Evolutionary conservation across 64 coral and sea anemone genomes (phyloP), one percentile per base, ranked within the genome.

Genomic region (Trachythela sp.): DNA sequence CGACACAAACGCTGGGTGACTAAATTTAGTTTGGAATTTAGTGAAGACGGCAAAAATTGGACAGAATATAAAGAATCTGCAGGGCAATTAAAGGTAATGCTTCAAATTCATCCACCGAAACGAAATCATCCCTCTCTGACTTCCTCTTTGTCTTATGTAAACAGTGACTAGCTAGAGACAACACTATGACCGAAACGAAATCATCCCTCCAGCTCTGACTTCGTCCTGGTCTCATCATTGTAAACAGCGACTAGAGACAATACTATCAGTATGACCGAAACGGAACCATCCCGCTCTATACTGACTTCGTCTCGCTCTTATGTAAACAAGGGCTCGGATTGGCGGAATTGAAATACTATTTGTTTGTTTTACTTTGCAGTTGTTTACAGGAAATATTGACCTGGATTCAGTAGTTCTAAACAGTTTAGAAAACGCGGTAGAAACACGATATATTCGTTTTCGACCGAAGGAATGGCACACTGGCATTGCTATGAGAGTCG

Each of bases 1-100:
- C 75, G 75, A 37, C 75, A 80, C 7, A 80, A 39, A 80, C 32
- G 75, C 37, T 80, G 75, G 75, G 75, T 80, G 26, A 80, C 75
- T 38, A 80, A 35, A 30, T 80, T 80, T 39, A 80, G 75, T 37
- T 80, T 80, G 38, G 75, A 35, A 13, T 80, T 80, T 30, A 80
- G 75, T 37, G 31, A 34, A 36, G 32, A 80, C 17, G 75, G 75
- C 9, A 7, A 36, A 20, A 5, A 80, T 38, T 80, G 75, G 75
- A 15, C 20, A 22, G 75, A 36, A 13, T 37, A 80, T 80, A 39
- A 80, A 39, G 75, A 80, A 80, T 35, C 33, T 30, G n/a, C n/a
- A n/a, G 75, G 75, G 0, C 3, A 35, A 34, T 14, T 80, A 35
- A 80, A 80, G 75, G 75, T 80, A 37, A 11, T 27, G 1, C 24